Base-by-base conservation (phyloP, 2,888 invertebrate genomes). In the Polydrusus tereticollis region DNA sequence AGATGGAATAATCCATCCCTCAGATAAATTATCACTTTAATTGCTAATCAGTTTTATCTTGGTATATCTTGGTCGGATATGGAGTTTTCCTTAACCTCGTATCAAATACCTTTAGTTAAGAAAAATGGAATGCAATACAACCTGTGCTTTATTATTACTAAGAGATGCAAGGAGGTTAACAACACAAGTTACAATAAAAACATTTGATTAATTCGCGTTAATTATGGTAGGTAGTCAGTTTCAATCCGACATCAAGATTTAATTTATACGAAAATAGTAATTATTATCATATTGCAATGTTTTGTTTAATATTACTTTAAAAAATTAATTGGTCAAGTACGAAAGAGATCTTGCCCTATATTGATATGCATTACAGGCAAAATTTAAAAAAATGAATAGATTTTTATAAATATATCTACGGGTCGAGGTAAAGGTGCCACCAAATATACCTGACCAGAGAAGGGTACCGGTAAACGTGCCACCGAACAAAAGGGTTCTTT, bases 1-100 rank as follows among this genome's bases (percentile, higher is more conserved):
- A 10, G 8, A 52, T 18, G 18, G 16, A 52, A 62, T 60, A 52
- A 68, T 68, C 62, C 68, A 60, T 29, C 68, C 68, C 68, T 59
- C 18, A 43, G 41, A 29, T 21, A 50, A 29, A 12, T 62, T 43
- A 41, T 14, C 60, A 52, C 68, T 50, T 59, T 68, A 41, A 59
- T 59, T 23, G 52, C 29, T 12, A 55, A 29, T 55, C 29, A 29
- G 14, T 29, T 26, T 18, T 16, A 59, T 43, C 10, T 38, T 18
- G 4, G 20, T 21, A 38, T 14, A 36, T 36, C 21, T 38, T 20
- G 3, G n/a, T 43, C 59, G 14, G 16, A 16, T 59, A 41, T 41
- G 21, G 59, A 59, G 36, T 59, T 68, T 68, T 60, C 43, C 62
- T 68, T 68, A 68, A 38, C 68, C 68, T 62, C 41, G 50, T 68